These are phyloP conservation scores for Gadus chalcogrammus DNA, from an alignment of 2,113 vertebrate species.

Conservation along the genomic window DNA sequence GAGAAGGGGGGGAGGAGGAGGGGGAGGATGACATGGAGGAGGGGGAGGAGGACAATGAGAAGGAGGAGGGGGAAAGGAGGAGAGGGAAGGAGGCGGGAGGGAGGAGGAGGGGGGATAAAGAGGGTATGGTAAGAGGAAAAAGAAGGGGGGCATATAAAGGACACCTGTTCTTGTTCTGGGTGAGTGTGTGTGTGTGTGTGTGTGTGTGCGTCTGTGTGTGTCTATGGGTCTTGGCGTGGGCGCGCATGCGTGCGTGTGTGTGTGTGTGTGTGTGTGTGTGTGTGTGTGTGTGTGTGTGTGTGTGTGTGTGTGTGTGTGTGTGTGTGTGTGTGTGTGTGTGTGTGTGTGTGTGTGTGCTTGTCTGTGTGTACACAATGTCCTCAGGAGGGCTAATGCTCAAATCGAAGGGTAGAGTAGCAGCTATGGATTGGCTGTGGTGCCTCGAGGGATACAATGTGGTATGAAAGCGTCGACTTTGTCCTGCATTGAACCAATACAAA, in stretches of 20 bases:
- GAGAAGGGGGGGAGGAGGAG: background rate
- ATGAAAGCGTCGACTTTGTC: slow-evolving; percentile 8
- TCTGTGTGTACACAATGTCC: slow-evolving; percentile 53
- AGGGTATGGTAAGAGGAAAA: background rate
- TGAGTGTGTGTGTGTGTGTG: background rate
- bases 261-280: slow-evolving; percentile 25
- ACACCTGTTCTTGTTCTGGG: slow-evolving; percentile 30
- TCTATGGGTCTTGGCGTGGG: background rate
- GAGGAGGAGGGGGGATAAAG: too few relatives aligned
- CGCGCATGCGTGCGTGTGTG: too few relatives aligned
- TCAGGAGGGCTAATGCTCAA: slow-evolving; percentile 47
- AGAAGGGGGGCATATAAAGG: slow-evolving; percentile 47
- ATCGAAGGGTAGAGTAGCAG: slow-evolving; percentile 60
- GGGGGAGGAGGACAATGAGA: too few relatives aligned
- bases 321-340: too few relatives aligned
- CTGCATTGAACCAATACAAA: slow-evolving; percentile 28
- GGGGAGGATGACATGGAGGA: background rate
- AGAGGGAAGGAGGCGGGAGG: too few relatives aligned
- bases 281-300: slow-evolving; percentile 25
- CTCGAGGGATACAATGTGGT: slow-evolving; percentile 19
- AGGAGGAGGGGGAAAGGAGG: slow-evolving; percentile 12
- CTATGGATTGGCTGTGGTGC: slow-evolving; percentile 46
- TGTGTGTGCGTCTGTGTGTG: slow-evolving; percentile 19
- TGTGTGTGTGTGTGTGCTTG: too few relatives aligned
- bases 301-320: too few relatives aligned